Conservation (phyloP, 1,140 invertebrate genomes). For the Mya arenaria region DNA sequence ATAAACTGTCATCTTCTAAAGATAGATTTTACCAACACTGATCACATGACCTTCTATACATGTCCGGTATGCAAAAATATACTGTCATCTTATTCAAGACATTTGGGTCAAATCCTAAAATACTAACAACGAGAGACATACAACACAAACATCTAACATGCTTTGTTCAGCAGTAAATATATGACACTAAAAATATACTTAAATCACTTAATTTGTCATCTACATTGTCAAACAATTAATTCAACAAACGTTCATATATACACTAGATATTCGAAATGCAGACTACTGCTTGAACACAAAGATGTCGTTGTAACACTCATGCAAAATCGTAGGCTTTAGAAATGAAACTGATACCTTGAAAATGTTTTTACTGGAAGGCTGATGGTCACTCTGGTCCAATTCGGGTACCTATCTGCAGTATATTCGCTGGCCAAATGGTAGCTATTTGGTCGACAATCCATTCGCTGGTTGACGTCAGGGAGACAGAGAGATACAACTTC, state of each 20-base stretch:
- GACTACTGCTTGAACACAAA: not conserved
- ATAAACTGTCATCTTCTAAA: no score
- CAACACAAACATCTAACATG: no score
- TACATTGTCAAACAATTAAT: not conserved
- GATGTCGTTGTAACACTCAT: no score
- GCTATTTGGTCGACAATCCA: constrained; percentile 79
- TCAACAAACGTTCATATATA: not conserved
- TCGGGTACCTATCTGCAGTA: constrained; percentile 72
- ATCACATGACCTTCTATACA: no score
- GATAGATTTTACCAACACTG: no score
- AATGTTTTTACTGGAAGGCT: constrained; percentile 79
- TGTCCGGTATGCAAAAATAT: no score
- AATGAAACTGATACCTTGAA: constrained; percentile 75
- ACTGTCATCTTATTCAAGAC: no score
- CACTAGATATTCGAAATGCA: not conserved
- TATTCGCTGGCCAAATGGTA: constrained; percentile 79
- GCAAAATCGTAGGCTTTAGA: not conserved
- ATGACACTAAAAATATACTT: not conserved
- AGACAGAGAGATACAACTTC: constrained; percentile 79
- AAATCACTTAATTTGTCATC: not conserved
- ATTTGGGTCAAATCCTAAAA: no score
- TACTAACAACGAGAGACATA: no score
- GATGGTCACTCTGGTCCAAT: constrained; percentile 81
- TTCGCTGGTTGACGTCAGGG: constrained; percentile 68
- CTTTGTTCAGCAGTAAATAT: not conserved